Evolutionary conservation across 2,113 vertebrate species (phyloP).

Genomic region (Egretta garzetta): DNA sequence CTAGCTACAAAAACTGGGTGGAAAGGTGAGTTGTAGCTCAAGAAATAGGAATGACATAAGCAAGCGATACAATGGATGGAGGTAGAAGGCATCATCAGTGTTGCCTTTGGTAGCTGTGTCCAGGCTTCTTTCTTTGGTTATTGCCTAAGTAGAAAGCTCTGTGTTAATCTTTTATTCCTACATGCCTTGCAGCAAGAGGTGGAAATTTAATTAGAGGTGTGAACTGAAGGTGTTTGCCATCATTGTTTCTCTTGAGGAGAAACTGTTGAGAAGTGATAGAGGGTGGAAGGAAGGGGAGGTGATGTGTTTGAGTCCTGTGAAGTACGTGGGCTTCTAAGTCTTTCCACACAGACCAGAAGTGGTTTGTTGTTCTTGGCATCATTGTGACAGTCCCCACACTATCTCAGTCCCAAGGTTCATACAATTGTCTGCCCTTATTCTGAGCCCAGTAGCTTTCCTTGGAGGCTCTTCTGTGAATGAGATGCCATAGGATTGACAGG

Average conservation of each 20-base stretch:
- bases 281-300: not conserved
- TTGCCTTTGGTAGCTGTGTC: not conserved
- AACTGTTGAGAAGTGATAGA: not conserved
- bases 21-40: slow-evolving; percentile 85
- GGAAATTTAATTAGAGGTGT: not conserved
- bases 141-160: not conserved
- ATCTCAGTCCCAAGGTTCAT: not conserved
- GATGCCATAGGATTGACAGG: accelerated
- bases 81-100: not conserved
- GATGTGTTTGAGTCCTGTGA: not conserved
- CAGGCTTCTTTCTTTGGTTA: not conserved
- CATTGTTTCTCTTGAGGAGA: not conserved
- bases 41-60: not conserved
- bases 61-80: not conserved
- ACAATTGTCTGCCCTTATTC: not conserved
- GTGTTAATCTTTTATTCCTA: not conserved
- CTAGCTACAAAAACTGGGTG: slow-evolving; percentile 99
- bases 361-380: not conserved
- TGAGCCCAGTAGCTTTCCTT: not conserved
- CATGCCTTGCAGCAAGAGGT: not conserved
- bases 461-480: not conserved
- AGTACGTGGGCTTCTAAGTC: accelerated
- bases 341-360: not conserved
- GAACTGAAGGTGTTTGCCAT: not conserved
- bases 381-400: not conserved